Evolutionary conservation across 2,113 vertebrate species (phyloP), one percentile per base, ranked within the genome.

Genomic region (Collichthys lucidus): DNA sequence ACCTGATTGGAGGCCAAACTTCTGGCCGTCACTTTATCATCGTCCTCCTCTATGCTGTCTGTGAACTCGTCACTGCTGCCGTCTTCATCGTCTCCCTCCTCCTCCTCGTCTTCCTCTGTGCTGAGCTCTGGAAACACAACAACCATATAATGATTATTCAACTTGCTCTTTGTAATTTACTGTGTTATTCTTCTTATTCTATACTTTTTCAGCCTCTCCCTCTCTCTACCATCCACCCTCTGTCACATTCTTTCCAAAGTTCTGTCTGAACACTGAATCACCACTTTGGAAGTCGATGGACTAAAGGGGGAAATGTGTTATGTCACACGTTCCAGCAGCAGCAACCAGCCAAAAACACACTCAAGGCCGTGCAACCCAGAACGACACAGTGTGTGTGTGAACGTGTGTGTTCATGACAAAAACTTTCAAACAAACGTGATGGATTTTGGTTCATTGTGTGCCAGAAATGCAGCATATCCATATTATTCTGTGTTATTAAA

Each of bases 21-120:
- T 88, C 74, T 90, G 59, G 87, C 63, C 0, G 81, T 92, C 83
- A 92, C 80, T 83, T 87, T 94, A 42, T 90, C 87, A 26, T 92
- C 92, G 42, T 97, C 95, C 61, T 97, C 95, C 91, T 98, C 96
- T 15, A 95, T 94, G 82, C 95, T 95, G 93, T 95, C 93, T 0
- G 95, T 95, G 91, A 97, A 96, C 82, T 95, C 96, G 0, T 95
- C 95, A 26, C 91, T 90, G 74, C 94, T 95, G 55, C 85, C 82
- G 0, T 91, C 91, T 79, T 90, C 92, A 69, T 91, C 88, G 3
- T 94, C 92, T 19, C 91, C 87, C 2, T 94, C 94, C 56, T 92
- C 91, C 5, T 80, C 84, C 29, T 94, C 91, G 15, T 90, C 91
- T 0, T 67, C 59, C 44, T 86, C 26, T 22, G 92, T 89, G 89